These are phyloP conservation scores for Chiloscyllium punctatum DNA, from an alignment of 2,797 vertebrate genomes.

Conservation along the genomic window DNA sequence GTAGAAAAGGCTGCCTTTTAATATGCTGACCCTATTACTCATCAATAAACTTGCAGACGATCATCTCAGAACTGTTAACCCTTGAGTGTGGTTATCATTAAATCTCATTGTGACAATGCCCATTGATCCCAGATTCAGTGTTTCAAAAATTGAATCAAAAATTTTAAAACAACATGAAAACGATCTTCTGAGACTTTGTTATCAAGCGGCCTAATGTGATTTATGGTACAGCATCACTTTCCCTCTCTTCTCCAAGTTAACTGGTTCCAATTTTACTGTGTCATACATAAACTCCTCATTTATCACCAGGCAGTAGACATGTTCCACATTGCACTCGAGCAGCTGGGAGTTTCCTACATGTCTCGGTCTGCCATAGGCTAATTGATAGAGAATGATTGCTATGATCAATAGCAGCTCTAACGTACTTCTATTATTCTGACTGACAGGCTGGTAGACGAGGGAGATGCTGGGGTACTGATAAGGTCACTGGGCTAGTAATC, in stretches of 20 bases:
- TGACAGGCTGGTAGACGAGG: not conserved
- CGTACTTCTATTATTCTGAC: not conserved
- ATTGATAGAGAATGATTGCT: not conserved
- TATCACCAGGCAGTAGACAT: not conserved
- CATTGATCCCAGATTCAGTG: not conserved
- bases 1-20: not conserved
- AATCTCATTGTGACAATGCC: not conserved
- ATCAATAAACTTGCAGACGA: not conserved
- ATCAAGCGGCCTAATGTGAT: not conserved
- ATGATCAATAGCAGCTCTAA: not conserved
- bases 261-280: not conserved
- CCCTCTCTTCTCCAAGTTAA: not conserved
- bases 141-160: not conserved
- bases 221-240: not conserved
- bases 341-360: not conserved
- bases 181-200: not conserved
- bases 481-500: not conserved
- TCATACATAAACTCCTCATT: not conserved
- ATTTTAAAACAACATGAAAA: not conserved
- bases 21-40: not conserved
- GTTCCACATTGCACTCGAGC: not conserved
- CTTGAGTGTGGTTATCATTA: not conserved
- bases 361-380: not conserved
- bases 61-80: not conserved
- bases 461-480: not conserved